Base-by-base conservation (phyloP, 2,888 invertebrate species). In the Empis stercorea region DNA sequence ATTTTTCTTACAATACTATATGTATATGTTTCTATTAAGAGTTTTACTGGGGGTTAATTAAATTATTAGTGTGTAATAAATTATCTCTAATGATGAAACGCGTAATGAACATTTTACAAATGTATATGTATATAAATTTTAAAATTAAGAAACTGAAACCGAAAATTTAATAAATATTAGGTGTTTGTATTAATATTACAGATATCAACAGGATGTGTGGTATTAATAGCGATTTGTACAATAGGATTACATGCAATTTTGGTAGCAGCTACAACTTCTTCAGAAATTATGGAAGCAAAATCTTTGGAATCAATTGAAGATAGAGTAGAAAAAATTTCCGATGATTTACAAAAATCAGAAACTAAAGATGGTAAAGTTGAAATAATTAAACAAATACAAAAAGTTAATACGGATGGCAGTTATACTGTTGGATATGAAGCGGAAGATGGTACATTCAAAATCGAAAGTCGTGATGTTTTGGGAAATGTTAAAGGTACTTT, bases 361-460 rank as follows among this genome's bases (percentile, higher is more conserved):
- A 78, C 79, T 5, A 79, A 76, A 53, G 80, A 81, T 55, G 78
- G 80, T 44, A 81, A 83, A 66, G 76, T 84, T 15, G 84, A 85
- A 61, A 87, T 87, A 57, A 78, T 87, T 23, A 86, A 87, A 62
- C 84, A 86, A 66, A 84, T 88, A 56, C 79, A 85, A 53, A 76
- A 83, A 61, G 73, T 87, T 3, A 87, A 87, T 62, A 81, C 84
- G 45, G 87, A 87, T 61, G 87, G 87, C 27, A 85, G 86, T 0
- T 87, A 87, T 60, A 86, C 87, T 1, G 84, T 84, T 52, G 87
- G 87, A 1, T 87, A 85, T 60, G 87, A 87, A 70, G 85, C 86
- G 3, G 86, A 84, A 43, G 87, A 87, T 64, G 87, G 87, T 4
- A 84, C 85, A 0, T 87, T 87, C 65, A 87, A 87, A 72, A 85